These are phyloP conservation scores for Callipepla californica DNA, from an alignment of 2,113 vertebrate species.

Conservation along the genomic window DNA sequence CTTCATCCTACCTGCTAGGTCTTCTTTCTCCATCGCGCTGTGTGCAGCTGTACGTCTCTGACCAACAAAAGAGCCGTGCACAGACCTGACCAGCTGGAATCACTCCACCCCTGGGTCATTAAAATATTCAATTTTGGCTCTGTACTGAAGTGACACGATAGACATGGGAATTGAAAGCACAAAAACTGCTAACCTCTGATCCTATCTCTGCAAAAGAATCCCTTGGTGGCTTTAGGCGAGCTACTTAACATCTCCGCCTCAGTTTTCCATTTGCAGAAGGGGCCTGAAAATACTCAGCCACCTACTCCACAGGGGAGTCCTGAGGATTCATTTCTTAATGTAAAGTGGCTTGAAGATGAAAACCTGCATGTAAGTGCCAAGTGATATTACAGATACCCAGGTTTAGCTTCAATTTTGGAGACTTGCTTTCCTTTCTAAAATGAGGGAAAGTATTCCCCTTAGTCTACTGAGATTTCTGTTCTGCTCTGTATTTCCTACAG, in stretches of 20 bases:
- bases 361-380: conserved; percentile 62
- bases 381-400: neutral
- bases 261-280: conserved; percentile 31
- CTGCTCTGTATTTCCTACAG: conserved; percentile 36
- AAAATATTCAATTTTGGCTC: neutral
- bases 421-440: neutral
- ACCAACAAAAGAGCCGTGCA: neutral
- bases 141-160: conserved; percentile 41
- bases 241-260: conserved; percentile 6
- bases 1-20: neutral
- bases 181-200: conserved; percentile 58
- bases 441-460: conserved; percentile 25
- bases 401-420: conserved; percentile 41
- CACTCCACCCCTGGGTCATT: conserved; percentile 12
- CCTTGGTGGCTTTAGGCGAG: neutral
- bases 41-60: accelerated
- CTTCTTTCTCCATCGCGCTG: accelerated
- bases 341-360: conserved; percentile 61
- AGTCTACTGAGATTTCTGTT: conserved; percentile 23
- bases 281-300: conserved; percentile 36
- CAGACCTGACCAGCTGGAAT: neutral
- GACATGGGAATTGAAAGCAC: conserved; percentile 42
- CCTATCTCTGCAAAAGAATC: conserved; percentile 18
- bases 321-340: conserved; percentile 59
- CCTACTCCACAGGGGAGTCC: conserved; percentile 36